A percentile compares a stretch with the other conserved stretches of the same genome.
Conservation (phyloP, 2,888 invertebrate species). For the Pollenia labialis region DNA sequence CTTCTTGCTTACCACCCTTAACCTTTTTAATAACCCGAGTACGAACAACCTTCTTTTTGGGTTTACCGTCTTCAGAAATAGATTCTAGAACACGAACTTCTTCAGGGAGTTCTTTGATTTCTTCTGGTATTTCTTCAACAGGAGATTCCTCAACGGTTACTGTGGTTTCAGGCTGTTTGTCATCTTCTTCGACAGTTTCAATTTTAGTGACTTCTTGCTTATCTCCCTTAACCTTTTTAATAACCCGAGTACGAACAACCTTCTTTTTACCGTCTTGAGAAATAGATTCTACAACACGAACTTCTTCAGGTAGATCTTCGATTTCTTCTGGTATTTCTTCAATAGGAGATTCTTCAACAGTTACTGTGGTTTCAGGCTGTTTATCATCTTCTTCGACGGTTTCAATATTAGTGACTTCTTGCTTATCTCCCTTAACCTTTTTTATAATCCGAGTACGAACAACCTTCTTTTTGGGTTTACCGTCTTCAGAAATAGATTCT, state of each 20-base stretch:
- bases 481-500: constrained; percentile 60
- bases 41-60: constrained; percentile 50
- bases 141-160: constrained; percentile 57
- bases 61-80: constrained; percentile 60
- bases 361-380: constrained; percentile 65
- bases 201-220: constrained; percentile 67
- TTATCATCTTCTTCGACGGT: constrained; percentile 67
- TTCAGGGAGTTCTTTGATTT: constrained; percentile 49
- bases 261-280: constrained; percentile 61
- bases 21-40: constrained; percentile 63
- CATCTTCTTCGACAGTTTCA: constrained; percentile 66
- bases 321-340: constrained; percentile 45
- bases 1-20: constrained; percentile 61
- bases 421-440: constrained; percentile 59
- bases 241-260: constrained; percentile 60
- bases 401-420: constrained; percentile 67
- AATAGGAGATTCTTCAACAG: constrained; percentile 47
- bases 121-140: constrained; percentile 43
- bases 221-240: constrained; percentile 58
- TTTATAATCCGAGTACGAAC: constrained; percentile 62
- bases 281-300: constrained; percentile 42
- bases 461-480: constrained; percentile 59
- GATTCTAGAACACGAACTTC: constrained; percentile 43
- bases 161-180: constrained; percentile 64
- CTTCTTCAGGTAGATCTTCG: constrained; percentile 58